Evolutionary conservation across 2,888 invertebrate species (phyloP).

Genomic region (Philonicus albiceps): DNA sequence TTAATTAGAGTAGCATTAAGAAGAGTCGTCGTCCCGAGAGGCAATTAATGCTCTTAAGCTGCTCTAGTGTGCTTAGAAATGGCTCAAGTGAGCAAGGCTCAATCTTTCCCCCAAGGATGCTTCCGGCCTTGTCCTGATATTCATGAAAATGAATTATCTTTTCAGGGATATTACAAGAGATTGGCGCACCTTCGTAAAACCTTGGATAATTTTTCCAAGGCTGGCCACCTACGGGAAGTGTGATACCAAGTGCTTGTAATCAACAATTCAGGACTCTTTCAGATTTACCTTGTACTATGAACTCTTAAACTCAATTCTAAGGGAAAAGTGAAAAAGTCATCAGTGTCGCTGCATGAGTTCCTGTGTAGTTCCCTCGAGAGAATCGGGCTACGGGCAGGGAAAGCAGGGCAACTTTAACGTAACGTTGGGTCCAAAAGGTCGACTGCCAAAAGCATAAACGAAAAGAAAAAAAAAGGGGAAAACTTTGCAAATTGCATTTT

Average conservation of each 20-base stretch:
- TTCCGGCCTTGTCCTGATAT: neutral
- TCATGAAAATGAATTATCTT: neutral
- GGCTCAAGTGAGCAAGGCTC: neutral
- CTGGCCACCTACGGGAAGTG: neutral
- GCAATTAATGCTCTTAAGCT: neutral
- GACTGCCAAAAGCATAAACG: neutral
- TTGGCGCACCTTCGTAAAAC: neutral
- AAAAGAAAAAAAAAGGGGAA: neutral
- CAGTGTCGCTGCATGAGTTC: neutral
- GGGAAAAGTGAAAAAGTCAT: constrained; percentile 33
- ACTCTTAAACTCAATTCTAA: constrained; percentile 26
- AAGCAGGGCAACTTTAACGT: neutral
- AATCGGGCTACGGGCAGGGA: neutral
- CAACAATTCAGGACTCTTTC: neutral
- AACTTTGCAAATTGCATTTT: constrained; percentile 37
- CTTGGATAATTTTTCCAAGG: neutral
- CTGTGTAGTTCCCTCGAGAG: neutral
- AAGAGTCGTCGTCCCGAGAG: neutral
- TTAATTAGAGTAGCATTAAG: neutral
- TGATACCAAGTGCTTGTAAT: neutral
- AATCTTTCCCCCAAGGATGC: neutral
- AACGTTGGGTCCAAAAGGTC: neutral
- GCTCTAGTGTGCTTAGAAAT: neutral
- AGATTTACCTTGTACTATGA: neutral
- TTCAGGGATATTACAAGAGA: neutral